Evolutionary conservation across 2,888 invertebrate genomes (phyloP), one percentile per base, ranked within the genome.

Genomic region (Ellobium chinense): DNA sequence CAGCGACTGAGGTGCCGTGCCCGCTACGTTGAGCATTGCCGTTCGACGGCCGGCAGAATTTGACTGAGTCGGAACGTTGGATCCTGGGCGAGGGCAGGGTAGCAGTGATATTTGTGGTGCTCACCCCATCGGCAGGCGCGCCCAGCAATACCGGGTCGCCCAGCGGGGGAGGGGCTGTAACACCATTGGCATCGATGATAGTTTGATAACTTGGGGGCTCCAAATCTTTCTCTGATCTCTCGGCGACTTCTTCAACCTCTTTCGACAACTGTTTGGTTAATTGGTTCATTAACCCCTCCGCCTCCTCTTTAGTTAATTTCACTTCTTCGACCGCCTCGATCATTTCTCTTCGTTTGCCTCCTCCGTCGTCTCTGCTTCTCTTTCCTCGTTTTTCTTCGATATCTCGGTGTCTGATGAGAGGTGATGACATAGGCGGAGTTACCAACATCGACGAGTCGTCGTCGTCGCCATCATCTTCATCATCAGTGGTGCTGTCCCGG

Each of bases 41-140:
- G 88, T 89, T 90, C 58, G 72, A 69, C 78, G 88, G 83, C 82
- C 87, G 87, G 83, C 85, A 87, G 82, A 88, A 88, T 82, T 88
- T 89, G 68, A 90, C 90, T 18, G 89, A 89, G 80, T 90, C 90
- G 39, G 90, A 90, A 29, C 90, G 85, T 72, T 84, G 86, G 37
- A 89, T 82, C 24, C 85, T 83, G 18, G 90, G 90, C 36, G 88
- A 88, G 27, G 86, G 80, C 66, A 86, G 65, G 18, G 88, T 83
- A 14, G 78, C 72, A 27, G 82, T 62, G 54, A 62, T 72, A 21
- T 66, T 77, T 7, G 82, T 73, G 34, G 83, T 80, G 58, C 78
- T 68, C 75, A 73, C 37, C 80, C 80, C 58, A 21, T 65, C 63
- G 66, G 80, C 56, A 18, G 34, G 58, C 62, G 75, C 69, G 63